phyloP scores from a whole-genome alignment of 2,888 invertebrate genomes.

The Xestia sexstrigata region DNA sequence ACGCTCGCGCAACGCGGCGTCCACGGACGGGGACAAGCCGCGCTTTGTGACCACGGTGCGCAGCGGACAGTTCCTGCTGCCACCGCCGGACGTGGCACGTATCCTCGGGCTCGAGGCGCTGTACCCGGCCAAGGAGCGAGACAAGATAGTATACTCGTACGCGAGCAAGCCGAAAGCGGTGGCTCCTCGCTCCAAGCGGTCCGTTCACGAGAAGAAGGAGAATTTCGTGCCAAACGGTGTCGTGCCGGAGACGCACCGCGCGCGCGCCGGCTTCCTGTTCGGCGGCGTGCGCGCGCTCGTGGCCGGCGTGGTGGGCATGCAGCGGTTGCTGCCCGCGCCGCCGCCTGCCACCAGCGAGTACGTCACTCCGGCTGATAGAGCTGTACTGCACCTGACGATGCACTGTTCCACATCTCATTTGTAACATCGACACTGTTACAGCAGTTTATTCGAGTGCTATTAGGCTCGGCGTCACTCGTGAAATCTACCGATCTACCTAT shows the following conservation, averaged over 20 bases:
- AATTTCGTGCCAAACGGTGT: slow-evolving; percentile 58
- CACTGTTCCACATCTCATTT: not conserved
- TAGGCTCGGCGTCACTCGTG: not conserved
- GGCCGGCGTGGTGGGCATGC: slow-evolving; percentile 80
- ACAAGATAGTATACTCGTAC: slow-evolving; percentile 91
- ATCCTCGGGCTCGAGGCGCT: slow-evolving; percentile 91
- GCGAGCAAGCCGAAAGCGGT: slow-evolving; percentile 92
- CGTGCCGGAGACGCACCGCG: slow-evolving; percentile 52
- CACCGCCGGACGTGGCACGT: slow-evolving; percentile 93
- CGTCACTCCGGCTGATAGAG: not conserved
- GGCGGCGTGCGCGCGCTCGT: slow-evolving; percentile 79
- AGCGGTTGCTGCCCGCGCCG: slow-evolving; percentile 57
- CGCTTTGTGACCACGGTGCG: slow-evolving; percentile 96
- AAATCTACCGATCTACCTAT: no score
- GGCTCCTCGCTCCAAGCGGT: slow-evolving; percentile 72
- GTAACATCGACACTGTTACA: not conserved
- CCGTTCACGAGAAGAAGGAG: slow-evolving; percentile 65
- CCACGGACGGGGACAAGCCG: slow-evolving; percentile 81
- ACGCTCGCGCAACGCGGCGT: slow-evolving; percentile 65
- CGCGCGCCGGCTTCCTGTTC: slow-evolving; percentile 75
- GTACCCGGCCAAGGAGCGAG: slow-evolving; percentile 78
- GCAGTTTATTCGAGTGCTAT: not conserved
- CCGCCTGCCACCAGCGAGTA: slow-evolving; percentile 11
- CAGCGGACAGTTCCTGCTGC: slow-evolving; percentile 94
- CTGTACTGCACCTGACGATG: not conserved